Evolutionary conservation across 2,113 vertebrate species (phyloP).

Genomic region (Nyctereutes procyonoides): DNA sequence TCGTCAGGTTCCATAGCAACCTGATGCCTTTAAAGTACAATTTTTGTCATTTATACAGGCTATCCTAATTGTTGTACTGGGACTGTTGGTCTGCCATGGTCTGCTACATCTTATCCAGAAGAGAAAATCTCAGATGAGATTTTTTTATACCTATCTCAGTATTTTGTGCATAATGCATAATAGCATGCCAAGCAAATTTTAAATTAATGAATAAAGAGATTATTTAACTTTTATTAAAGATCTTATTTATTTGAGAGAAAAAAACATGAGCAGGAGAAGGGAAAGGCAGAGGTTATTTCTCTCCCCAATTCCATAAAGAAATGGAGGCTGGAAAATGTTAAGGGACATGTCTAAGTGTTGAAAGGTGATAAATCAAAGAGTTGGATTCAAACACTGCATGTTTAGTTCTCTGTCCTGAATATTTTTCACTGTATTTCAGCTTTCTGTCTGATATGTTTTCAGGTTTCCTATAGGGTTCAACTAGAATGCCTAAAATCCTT

Average conservation of each 20-base stretch:
- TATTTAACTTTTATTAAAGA: background rate
- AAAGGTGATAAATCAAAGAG: background rate
- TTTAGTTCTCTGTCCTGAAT: background rate
- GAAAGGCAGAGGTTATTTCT: background rate
- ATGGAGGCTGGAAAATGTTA: background rate
- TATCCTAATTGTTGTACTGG: background rate
- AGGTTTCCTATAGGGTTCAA: background rate
- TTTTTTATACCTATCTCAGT: background rate
- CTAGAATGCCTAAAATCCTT: conserved; percentile 33
- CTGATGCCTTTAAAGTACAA: background rate
- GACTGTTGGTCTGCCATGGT: background rate
- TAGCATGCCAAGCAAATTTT: conserved; percentile 23
- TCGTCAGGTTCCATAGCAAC: background rate
- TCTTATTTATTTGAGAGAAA: too few species aligned
- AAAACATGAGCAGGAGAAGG: too few species aligned
- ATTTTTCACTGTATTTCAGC: background rate
- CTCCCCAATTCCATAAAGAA: background rate
- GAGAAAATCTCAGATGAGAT: background rate
- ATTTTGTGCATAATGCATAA: background rate
- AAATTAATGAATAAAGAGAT: conserved; percentile 12
- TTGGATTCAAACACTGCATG: background rate
- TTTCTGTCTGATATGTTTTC: background rate
- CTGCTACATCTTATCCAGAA: background rate
- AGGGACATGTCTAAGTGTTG: background rate
- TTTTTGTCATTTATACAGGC: background rate